phyloP scores from a whole-genome alignment of 2,888 invertebrate species.

The Linnaemya vulpina region DNA sequence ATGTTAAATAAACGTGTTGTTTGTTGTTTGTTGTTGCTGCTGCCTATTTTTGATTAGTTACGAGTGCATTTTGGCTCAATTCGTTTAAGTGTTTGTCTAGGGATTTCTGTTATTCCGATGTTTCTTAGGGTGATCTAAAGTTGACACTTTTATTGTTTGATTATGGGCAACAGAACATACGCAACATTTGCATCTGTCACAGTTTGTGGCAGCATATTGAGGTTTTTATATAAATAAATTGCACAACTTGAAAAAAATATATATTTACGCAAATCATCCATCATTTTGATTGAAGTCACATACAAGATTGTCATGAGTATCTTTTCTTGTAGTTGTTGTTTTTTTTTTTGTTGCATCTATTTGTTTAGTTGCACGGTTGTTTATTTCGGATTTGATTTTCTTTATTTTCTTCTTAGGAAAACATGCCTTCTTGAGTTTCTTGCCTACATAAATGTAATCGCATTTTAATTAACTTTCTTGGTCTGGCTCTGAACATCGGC shows the following conservation, averaged over 20 bases:
- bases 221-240: slow-evolving; percentile 62
- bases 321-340: slow-evolving; percentile 12
- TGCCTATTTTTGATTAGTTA: slow-evolving; percentile 66
- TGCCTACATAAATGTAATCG: slow-evolving; percentile 48
- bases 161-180: slow-evolving; percentile 57
- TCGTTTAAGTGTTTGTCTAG: slow-evolving; percentile 38
- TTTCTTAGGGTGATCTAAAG: slow-evolving; percentile 63
- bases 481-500: slow-evolving; percentile 23
- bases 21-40: slow-evolving; percentile 21
- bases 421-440: slow-evolving; percentile 30
- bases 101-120: slow-evolving; percentile 30
- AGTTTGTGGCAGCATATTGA: slow-evolving; percentile 59
- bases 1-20: slow-evolving; percentile 29
- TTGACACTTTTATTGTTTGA: slow-evolving; percentile 73
- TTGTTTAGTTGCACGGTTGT: slow-evolving; percentile 50
- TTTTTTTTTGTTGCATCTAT: slow-evolving; percentile 5
- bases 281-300: slow-evolving; percentile 79
- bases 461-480: slow-evolving; percentile 70
- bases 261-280: slow-evolving; percentile 76
- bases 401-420: slow-evolving; percentile 16
- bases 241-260: slow-evolving; percentile 54
- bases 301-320: slow-evolving; percentile 58
- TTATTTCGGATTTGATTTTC: slow-evolving; percentile 57
- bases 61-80: slow-evolving; percentile 26
- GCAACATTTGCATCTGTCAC: slow-evolving; percentile 69